Evolutionary conservation across 2,797 vertebrate genomes (phyloP).

Genomic region (Sebastes alutus): DNA sequence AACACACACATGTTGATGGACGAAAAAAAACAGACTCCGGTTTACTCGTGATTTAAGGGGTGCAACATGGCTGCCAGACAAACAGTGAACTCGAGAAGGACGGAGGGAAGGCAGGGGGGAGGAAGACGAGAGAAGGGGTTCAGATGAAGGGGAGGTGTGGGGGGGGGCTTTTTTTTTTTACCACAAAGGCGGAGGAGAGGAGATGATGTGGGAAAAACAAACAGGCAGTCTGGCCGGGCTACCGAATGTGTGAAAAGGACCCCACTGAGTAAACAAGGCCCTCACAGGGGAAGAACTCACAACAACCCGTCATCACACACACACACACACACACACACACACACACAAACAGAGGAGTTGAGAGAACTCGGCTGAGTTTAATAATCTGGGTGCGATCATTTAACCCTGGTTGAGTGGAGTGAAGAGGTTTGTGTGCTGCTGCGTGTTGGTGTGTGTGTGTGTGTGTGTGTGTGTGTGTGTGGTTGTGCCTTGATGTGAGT

Average conservation of each 20-base stretch:
- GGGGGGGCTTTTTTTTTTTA: constrained; percentile 15
- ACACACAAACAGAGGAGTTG: constrained; percentile 50
- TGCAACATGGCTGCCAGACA: constrained; percentile 75
- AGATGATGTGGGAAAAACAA: constrained; percentile 99
- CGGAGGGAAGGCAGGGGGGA: constrained; percentile 48
- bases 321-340: constrained; percentile 54
- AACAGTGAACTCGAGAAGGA: constrained; percentile 66
- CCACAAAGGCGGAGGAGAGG: constrained; percentile 87
- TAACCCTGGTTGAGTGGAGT: constrained; percentile 80
- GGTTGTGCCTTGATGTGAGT: constrained; percentile 57
- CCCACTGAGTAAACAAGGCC: constrained; percentile 88
- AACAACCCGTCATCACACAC: constrained; percentile 72
- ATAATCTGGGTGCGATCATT: constrained; percentile 82
- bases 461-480: constrained; percentile 67
- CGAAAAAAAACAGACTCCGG: constrained; percentile 26
- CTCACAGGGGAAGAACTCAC: constrained; percentile 79
- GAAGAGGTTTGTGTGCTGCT: constrained; percentile 75
- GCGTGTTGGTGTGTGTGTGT: constrained; percentile 20
- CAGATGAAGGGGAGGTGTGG: constrained; percentile 34
- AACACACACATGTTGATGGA: constrained; percentile 19
- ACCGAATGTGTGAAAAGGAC: constrained; percentile 91
- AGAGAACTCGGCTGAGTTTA: constrained; percentile 76
- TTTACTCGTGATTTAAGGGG: constrained; percentile 69
- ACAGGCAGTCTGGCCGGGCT: constrained; percentile 88
- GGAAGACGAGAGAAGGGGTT: constrained; percentile 50